Percentiles rank a stretch among this genome's conserved stretches.
These are phyloP conservation scores for Plagodis dolabraria DNA, from an alignment of 2,888 invertebrate species.

Conservation along the genomic window DNA sequence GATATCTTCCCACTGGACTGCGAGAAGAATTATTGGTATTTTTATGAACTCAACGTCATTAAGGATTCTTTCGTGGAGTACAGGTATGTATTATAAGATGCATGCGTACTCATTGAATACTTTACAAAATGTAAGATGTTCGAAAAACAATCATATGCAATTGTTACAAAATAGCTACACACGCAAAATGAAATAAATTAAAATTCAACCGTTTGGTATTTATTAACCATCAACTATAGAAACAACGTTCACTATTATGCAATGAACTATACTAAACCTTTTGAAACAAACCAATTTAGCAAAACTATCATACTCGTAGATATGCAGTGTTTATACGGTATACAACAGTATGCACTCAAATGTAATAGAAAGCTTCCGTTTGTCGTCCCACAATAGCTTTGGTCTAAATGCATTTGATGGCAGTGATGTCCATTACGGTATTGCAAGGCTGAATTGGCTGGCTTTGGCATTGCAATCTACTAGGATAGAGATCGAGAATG, in stretches of 20 bases:
- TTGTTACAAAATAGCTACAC: too few species aligned
- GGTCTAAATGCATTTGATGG: constrained; percentile 35
- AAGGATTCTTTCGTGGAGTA: constrained; percentile 42
- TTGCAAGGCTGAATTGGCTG: constrained; percentile 26
- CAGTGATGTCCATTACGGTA: constrained; percentile 44
- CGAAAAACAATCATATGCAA: too few species aligned
- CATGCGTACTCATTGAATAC: too few species aligned
- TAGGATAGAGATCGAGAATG: constrained; percentile 1
- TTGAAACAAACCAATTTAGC: too few species aligned
- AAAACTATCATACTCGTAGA: too few species aligned
- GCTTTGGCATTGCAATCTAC: constrained; percentile 29
- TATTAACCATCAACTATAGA: too few species aligned
- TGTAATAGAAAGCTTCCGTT: constrained; percentile 46
- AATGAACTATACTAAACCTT: too few species aligned
- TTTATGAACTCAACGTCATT: constrained; percentile 65
- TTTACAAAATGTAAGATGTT: too few species aligned
- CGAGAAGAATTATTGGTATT: constrained; percentile 64
- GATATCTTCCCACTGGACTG: constrained; percentile 65
- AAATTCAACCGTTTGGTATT: too few species aligned
- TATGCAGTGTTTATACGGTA: too few species aligned
- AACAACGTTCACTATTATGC: too few species aligned
- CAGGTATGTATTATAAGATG: neutral
- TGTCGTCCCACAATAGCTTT: constrained; percentile 40
- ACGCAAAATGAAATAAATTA: too few species aligned
- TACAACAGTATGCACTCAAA: constrained; percentile 2